A percentile compares a stretch with the other conserved stretches of the same genome.
Evolutionary conservation across 2,113 vertebrate species (phyloP).

Genomic region (Hymenochirus boettgeri): DNA sequence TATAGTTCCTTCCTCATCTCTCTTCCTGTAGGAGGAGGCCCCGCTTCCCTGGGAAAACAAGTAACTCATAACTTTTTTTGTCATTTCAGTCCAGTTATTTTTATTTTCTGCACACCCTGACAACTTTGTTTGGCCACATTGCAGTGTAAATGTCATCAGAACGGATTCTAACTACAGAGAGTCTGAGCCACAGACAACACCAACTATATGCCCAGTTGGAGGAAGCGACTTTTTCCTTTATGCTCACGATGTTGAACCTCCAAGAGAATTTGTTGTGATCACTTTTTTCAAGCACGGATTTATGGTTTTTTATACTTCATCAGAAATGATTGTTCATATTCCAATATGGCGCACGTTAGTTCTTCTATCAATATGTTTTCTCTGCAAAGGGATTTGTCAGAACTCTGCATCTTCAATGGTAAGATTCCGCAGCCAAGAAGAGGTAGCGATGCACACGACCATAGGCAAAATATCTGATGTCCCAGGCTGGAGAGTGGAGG

Average conservation of each 20-base stretch:
- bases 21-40: constrained; percentile 78
- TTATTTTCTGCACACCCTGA: constrained; percentile 43
- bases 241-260: neutral
- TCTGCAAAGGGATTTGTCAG: constrained; percentile 52
- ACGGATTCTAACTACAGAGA: neutral
- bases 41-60: constrained; percentile 70
- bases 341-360: constrained; percentile 36
- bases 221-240: neutral
- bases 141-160: constrained; percentile 11
- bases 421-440: constrained; percentile 77
- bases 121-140: constrained; percentile 40
- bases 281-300: too few species aligned
- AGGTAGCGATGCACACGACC: constrained; percentile 70
- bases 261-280: neutral
- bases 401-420: constrained; percentile 63
- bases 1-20: constrained; percentile 51
- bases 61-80: constrained; percentile 49
- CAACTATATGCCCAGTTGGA: constrained; percentile 17
- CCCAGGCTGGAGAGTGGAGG: constrained; percentile 60
- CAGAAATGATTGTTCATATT: constrained; percentile 42
- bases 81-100: constrained; percentile 8
- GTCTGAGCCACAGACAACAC: constrained; percentile 30
- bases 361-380: constrained; percentile 44
- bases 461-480: constrained; percentile 74
- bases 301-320: constrained; percentile 6